Percentiles rank a stretch among this genome's conserved stretches.
Evolutionary conservation across 2,797 vertebrate species (phyloP).

Genomic region (Paedocypris micromegethes): DNA sequence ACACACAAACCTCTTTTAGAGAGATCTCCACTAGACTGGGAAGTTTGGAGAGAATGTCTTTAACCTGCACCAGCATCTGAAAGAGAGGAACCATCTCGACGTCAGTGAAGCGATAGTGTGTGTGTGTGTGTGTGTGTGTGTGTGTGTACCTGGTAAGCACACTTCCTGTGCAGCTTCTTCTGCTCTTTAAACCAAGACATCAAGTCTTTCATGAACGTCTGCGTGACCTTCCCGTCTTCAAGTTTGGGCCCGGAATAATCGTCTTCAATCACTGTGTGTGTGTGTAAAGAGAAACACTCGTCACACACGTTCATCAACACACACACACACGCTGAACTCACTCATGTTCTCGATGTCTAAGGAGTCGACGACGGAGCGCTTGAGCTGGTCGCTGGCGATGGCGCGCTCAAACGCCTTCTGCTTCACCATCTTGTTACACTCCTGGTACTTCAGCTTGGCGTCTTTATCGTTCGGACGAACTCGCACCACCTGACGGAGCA

Average conservation of each 20-base stretch:
- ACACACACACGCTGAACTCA: constrained; percentile 57
- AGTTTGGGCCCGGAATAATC: constrained; percentile 89
- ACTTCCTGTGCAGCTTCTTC: constrained; percentile 93
- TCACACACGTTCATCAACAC: background rate
- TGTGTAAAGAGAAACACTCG: too few relatives aligned
- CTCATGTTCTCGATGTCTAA: constrained; percentile 95
- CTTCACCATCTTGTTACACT: constrained; percentile 91
- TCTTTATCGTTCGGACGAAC: constrained; percentile 91
- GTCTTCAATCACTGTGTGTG: constrained; percentile 81
- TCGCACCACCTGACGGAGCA: constrained; percentile 74
- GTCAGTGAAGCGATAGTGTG: background rate
- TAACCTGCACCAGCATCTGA: constrained; percentile 90
- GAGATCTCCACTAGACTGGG: constrained; percentile 86
- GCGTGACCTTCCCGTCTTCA: constrained; percentile 80
- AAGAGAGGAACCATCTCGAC: constrained; percentile 17
- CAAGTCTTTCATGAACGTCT: constrained; percentile 87
- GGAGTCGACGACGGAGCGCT: constrained; percentile 87
- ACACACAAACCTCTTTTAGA: constrained; percentile 77
- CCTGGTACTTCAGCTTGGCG: constrained; percentile 90
- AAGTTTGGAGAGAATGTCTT: constrained; percentile 86
- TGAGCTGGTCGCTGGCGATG: constrained; percentile 85
- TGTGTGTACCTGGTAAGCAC: constrained; percentile 83
- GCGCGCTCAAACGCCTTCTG: constrained; percentile 93
- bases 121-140: background rate
- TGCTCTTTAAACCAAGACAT: constrained; percentile 95